Evolutionary conservation across 2,113 vertebrate species (phyloP).

Genomic region (Tenrec ecaudatus): DNA sequence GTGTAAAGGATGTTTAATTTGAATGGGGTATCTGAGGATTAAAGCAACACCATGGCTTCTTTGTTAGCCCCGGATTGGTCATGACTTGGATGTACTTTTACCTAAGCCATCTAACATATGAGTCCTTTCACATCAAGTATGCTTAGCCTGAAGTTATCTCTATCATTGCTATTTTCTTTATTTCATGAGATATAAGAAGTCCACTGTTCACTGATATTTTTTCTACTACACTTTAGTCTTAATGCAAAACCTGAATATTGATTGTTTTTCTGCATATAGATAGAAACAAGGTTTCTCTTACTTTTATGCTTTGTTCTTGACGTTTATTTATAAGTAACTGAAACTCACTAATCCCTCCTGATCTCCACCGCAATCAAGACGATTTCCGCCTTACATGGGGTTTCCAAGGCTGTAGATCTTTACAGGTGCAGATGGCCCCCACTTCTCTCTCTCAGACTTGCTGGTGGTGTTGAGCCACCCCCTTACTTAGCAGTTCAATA

Average conservation of each 20-base stretch:
- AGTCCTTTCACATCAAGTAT: constrained; percentile 33
- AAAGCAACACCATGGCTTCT: not conserved
- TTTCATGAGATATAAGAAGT: constrained; percentile 39
- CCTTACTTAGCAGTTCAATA: too few relatives aligned
- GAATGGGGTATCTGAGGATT: constrained; percentile 1
- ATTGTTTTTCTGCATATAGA: not conserved
- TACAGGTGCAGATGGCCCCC: too few relatives aligned
- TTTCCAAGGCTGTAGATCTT: too few relatives aligned
- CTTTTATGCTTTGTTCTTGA: constrained; percentile 27
- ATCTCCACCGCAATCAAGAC: too few relatives aligned
- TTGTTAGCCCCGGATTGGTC: not conserved
- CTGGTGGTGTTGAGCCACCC: too few relatives aligned
- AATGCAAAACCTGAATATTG: not conserved
- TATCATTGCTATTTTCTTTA: constrained; percentile 36
- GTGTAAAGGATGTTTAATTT: not conserved
- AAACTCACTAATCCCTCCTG: too few relatives aligned
- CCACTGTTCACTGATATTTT: not conserved
- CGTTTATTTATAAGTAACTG: too few relatives aligned
- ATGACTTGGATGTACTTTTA: constrained; percentile 34
- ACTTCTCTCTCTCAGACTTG: too few relatives aligned
- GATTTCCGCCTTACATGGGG: too few relatives aligned
- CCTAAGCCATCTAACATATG: not conserved
- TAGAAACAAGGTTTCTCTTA: constrained; percentile 28
- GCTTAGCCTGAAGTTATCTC: constrained; percentile 49
- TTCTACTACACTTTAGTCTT: not conserved